Base-by-base conservation (phyloP, 53 echinoderm and acorn worm genomes). In the Echinarachnius parma region DNA sequence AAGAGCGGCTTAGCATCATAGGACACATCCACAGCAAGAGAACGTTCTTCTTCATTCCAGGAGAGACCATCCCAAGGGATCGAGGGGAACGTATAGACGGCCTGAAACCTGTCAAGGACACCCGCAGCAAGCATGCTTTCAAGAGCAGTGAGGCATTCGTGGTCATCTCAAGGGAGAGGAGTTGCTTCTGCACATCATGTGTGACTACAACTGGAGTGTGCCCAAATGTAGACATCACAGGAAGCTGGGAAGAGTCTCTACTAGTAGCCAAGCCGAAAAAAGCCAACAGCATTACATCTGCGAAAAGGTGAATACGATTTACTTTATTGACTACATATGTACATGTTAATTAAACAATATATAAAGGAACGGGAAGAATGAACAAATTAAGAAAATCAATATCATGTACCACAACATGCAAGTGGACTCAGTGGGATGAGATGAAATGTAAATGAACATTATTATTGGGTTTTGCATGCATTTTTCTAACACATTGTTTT, bases 381-480 rank as follows among this genome's bases (percentile, higher is more conserved):
- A n/a, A 50, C 10, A 50, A 11, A 50, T 50, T 50, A 16, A 50
- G 4, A 50, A 50, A 50, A 50, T 50, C 16, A 50, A 50, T 50
- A 50, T 50, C 52, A 11, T 50, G 52, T n/a, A 50, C 4, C 52
- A 50, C 52, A 50, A 50, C 42, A 50, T n/a, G 18, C 16, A 50
- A 50, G 52, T 9, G 39, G 39, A 39, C 13, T 39, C 39, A 39
- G 39, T 50, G 52, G 19, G 52, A 50, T 50, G 52, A 50, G 20
- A 50, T 50, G 52, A n/a, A 50, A 50, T 50, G 52, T 11, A 19
- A 50, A 50, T 50, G 52, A 50, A 50, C 52, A n/a, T 50, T 50
- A 50, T 50, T 50, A 50, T 50, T 50, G 9, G 52, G 52, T 50
- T 39, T 50, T 50, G 52, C 52, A 50, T 50, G 52, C 52, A 50